Base-by-base conservation (phyloP, 1,140 invertebrate species). In the Eriosoma lanigerum region DNA sequence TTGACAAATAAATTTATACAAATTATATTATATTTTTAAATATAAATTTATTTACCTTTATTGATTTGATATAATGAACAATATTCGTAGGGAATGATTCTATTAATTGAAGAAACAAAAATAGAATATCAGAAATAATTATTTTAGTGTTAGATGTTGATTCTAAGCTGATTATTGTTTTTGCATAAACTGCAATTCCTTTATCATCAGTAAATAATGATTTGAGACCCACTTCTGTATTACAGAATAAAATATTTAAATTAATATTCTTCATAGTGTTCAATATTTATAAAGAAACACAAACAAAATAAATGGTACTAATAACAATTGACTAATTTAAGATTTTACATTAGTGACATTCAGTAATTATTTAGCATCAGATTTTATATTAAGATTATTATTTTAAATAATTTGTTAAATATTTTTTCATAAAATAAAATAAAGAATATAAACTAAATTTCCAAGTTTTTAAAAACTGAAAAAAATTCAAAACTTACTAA, bases 41-140 rank as follows among this genome's bases (percentile, higher is more conserved):
- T 32, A 32, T 12, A 62, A 19, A 21, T 46, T 15, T 46, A 70
- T 70, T 46, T 70, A 70, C 38, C 66, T 44, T 70, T 24, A 68
- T 68, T 46, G 10, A 3, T 15, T 15, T 46, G 2, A 70, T 48
- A 8, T 70, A 70, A 70, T 70, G 9, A 24, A 17, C 44, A 44
- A 70, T 13, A 70, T 3, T 24, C 13, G n/a, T 24, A 24, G 32
- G 66, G 24, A 70, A 70, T 48, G n/a, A 70, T 21, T 70, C 66
- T 21, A 70, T 44, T 48, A 70, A 70, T 15, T 70, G 66, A 48
- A 48, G 38, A 70, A 70, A 46, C 24, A 70, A 46, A 21, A 70
- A 70, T 21, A 70, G 21, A 48, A 70, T 70, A 26, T 70, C 66
- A 24, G n/a, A 12, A 44, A 21, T 70, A 24, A 70, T 48, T 26